Base-by-base conservation (phyloP, 2,888 invertebrate species). In the Sisyra nigra region DNA sequence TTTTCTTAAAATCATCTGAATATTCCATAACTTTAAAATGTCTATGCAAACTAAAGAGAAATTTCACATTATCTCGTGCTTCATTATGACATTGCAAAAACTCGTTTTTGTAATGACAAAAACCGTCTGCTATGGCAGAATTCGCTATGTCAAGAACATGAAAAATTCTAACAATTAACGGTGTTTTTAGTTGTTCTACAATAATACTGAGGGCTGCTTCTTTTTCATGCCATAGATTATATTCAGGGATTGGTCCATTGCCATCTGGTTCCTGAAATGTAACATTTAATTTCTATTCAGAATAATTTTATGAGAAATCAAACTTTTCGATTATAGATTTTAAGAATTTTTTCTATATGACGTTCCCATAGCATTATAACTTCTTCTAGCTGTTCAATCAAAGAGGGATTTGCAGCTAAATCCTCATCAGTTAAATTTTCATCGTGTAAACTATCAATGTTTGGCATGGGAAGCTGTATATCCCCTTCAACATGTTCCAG, bases 211-310 rank as follows among this genome's bases (percentile, higher is more conserved):
- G 66, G 42, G 80, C 80, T 0, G 79, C 74, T 56, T 88, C 82
- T 48, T 82, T 69, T 53, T 84, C 80, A 41, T 82, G 72, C 92
- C 92, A 93, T 53, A 83, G 84, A 47, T 80, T 78, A 55, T 84
- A 85, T 57, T 91, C 91, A 0, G 85, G 79, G 43, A 91, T 71
- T 0, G 91, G 89, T 0, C 85, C 84, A 46, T 78, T 73, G 0
- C 81, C 83, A 37, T 72, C 70, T 0, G 76, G 71, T 45, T 68
- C 61, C 71, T 73, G 51, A 45, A 15, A 18, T 38, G 6, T 15
- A 7, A 17, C n/a, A 11, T 11, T 38, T 2, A 18, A 18, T 4
- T 7, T 38, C 7, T 38, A 3, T 15, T 14, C 18, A 18, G 15
- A 10, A 11, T 2, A 3, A 15, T 35, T 11, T 35, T 2, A 2